phyloP scores from a whole-genome alignment of 2,888 invertebrate genomes.

The Incurvaria masculella region DNA sequence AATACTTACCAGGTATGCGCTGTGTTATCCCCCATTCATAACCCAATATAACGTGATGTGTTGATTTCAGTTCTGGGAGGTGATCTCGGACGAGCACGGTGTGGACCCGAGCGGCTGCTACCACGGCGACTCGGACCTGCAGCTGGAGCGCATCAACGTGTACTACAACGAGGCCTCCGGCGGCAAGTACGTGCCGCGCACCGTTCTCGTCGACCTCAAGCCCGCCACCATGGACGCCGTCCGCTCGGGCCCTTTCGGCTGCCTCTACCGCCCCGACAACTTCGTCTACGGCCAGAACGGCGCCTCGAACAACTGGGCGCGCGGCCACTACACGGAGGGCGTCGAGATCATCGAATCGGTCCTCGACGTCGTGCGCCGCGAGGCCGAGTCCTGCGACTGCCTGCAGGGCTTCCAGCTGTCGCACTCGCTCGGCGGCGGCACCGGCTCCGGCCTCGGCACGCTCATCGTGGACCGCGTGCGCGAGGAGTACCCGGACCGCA shows the following conservation, averaged over 20 bases:
- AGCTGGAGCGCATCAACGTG: constrained; percentile 72
- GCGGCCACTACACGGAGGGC: constrained; percentile 91
- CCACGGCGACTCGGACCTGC: constrained; percentile 68
- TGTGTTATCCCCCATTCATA: too few species aligned
- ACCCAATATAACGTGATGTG: too few species aligned
- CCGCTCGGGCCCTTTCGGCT: constrained; percentile 80
- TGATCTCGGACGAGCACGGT: constrained; percentile 75
- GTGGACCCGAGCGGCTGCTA: constrained; percentile 68
- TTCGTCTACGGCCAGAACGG: constrained; percentile 70
- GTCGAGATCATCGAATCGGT: constrained; percentile 80
- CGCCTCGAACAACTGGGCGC: constrained; percentile 51
- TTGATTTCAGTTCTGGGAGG: constrained; percentile 71
- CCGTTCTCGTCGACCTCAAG: constrained; percentile 41
- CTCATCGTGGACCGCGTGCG: constrained; percentile 80
- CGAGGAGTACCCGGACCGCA: constrained; percentile 87
- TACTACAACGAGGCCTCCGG: constrained; percentile 70
- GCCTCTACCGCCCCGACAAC: constrained; percentile 85
- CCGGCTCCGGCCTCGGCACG: constrained; percentile 54
- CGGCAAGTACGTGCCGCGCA: constrained; percentile 46
- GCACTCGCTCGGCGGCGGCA: constrained; percentile 63
- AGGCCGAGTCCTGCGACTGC: constrained; percentile 90
- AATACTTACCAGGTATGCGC: too few species aligned
- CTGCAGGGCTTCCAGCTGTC: constrained; percentile 82
- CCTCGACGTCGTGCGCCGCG: constrained; percentile 75
- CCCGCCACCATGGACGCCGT: constrained; percentile 76